A percentile compares a stretch with the other conserved stretches of the same genome.
Conservation (phyloP, 1,140 invertebrate genomes). For the Drosophila equinoxialis region DNA sequence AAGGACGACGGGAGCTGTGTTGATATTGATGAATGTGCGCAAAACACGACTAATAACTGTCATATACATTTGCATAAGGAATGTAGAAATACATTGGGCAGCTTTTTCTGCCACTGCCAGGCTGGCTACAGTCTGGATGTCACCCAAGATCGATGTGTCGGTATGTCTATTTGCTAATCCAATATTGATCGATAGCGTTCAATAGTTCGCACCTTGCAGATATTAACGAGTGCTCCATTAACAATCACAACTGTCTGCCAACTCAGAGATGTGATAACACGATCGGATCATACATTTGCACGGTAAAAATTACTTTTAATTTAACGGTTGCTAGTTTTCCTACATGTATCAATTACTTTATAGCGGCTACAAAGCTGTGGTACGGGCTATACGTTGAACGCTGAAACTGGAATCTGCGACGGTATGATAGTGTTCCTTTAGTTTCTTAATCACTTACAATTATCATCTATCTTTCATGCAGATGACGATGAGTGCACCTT, state of each 20-base stretch:
- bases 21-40: conserved; percentile 90
- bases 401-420: conserved; percentile 92
- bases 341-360: neutral
- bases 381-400: conserved; percentile 97
- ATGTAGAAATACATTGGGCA: conserved; percentile 91
- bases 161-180: conserved; percentile 83
- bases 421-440: conserved; percentile 84
- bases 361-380: conserved; percentile 92
- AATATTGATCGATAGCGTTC: neutral
- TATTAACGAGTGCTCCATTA: conserved; percentile 86
- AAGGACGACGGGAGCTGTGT: conserved; percentile 68
- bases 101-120: conserved; percentile 91
- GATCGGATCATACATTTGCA: conserved; percentile 92
- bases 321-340: neutral
- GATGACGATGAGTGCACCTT: conserved; percentile 96
- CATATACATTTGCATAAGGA: conserved; percentile 86
- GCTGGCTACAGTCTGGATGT: conserved; percentile 88
- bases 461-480: conserved; percentile 64
- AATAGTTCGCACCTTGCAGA: conserved; percentile 81
- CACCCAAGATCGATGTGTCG: conserved; percentile 88
- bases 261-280: conserved; percentile 95
- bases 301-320: conserved; percentile 71
- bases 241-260: conserved; percentile 85
- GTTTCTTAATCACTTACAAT: neutral
- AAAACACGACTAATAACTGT: conserved; percentile 84